phyloP scores from a whole-genome alignment of 2,888 invertebrate genomes.

The Spilarctia lutea region DNA sequence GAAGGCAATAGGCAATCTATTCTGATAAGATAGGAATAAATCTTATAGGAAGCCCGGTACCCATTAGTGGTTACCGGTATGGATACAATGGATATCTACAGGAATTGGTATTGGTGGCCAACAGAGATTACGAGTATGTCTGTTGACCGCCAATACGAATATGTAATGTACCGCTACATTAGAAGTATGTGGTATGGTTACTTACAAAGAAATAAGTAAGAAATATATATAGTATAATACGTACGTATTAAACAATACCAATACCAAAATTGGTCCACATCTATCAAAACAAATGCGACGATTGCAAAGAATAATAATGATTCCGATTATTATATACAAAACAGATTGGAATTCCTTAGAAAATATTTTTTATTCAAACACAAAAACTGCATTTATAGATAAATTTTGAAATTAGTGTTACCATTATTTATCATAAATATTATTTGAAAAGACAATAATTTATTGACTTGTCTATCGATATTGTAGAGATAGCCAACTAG shows the following conservation, averaged over 20 bases:
- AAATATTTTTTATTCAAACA: not conserved
- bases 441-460: not conserved
- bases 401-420: too few species aligned
- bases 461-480: not conserved
- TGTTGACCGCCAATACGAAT: constrained; percentile 4
- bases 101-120: constrained; percentile 51
- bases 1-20: constrained; percentile 72
- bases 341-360: too few species aligned
- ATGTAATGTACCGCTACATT: not conserved
- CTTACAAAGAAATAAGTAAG: not conserved
- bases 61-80: constrained; percentile 66
- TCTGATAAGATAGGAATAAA: constrained; percentile 72
- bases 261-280: not conserved
- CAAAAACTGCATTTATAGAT: too few species aligned
- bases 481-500: not conserved
- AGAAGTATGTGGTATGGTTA: not conserved
- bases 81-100: constrained; percentile 56
- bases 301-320: not conserved
- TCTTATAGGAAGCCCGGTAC: constrained; percentile 50
- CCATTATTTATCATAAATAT: too few species aligned
- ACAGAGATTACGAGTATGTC: constrained; percentile 22
- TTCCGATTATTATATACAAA: too few species aligned
- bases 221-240: not conserved
- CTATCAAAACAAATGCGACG: not conserved
- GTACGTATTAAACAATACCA: not conserved